Conservation (phyloP, 2,888 invertebrate genomes). For the Troglohyphantes excavatus region DNA sequence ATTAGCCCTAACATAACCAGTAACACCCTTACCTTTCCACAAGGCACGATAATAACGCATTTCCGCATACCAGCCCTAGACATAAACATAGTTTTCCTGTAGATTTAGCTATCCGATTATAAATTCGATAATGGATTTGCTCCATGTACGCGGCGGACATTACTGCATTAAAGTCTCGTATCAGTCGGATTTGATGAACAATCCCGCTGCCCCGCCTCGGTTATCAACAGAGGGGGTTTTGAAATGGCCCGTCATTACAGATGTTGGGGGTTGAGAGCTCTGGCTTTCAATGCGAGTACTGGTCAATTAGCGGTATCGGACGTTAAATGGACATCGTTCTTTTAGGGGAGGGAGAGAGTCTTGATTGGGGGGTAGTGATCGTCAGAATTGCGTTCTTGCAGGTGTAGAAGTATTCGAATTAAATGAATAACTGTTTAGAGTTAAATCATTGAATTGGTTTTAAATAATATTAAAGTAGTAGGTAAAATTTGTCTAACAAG, state of each 20-base stretch:
- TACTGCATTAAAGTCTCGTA: constrained; percentile 55
- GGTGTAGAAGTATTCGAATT: too few relatives aligned
- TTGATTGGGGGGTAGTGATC: too few relatives aligned
- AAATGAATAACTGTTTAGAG: too few relatives aligned
- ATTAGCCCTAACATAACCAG: constrained; percentile 15
- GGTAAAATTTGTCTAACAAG: too few relatives aligned
- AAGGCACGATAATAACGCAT: not conserved
- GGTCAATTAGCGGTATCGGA: not conserved
- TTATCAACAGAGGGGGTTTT: not conserved
- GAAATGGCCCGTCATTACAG: constrained; percentile 1
- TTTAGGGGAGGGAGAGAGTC: too few relatives aligned
- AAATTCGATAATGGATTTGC: constrained; percentile 63
- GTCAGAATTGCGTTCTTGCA: too few relatives aligned
- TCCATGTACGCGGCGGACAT: constrained; percentile 31
- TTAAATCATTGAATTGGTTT: too few relatives aligned
- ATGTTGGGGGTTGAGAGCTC: not conserved
- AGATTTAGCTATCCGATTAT: constrained; percentile 52
- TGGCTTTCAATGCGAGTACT: not conserved
- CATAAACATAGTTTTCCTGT: constrained; percentile 57
- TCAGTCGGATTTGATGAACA: constrained; percentile 34
- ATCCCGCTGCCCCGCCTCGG: not conserved
- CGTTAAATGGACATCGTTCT: not conserved
- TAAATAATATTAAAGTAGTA: too few relatives aligned
- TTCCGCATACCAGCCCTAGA: not conserved
- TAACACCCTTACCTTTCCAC: not conserved